A percentile compares a stretch with the other conserved stretches of the same genome.
Conservation (phyloP, 2,113 vertebrate species). For the Ctenomys sociabilis region DNA sequence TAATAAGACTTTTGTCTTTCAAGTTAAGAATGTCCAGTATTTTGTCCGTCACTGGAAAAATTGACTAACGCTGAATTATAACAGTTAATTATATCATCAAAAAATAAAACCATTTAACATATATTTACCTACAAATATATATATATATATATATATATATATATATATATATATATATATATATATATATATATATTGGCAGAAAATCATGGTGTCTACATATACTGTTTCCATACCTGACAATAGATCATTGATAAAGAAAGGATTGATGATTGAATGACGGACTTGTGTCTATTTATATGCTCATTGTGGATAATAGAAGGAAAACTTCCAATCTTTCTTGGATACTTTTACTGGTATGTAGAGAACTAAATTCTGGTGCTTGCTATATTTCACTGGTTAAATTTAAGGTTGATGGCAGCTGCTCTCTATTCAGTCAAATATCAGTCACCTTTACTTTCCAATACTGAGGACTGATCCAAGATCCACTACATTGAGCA, state of each 20-base stretch:
- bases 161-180: too few relatives aligned
- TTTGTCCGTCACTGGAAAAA: background rate
- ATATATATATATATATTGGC: too few relatives aligned
- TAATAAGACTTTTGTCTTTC: background rate
- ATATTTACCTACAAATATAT: background rate
- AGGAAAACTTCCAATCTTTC: background rate
- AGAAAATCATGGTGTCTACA: background rate
- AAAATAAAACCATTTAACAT: background rate
- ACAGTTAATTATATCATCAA: background rate
- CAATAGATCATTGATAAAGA: background rate
- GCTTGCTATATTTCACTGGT: background rate
- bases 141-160: too few relatives aligned
- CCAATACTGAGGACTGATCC: background rate
- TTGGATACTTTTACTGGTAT: background rate
- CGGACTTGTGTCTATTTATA: background rate
- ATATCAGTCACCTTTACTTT: background rate
- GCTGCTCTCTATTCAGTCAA: background rate
- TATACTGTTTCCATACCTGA: background rate
- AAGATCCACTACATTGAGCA: background rate
- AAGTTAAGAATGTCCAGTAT: background rate
- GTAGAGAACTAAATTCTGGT: background rate
- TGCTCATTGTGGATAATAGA: background rate
- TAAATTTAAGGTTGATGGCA: background rate
- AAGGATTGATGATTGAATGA: background rate
- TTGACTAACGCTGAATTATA: background rate